phyloP scores from a whole-genome alignment of 2,888 invertebrate species.

The Conistra vaccinii region DNA sequence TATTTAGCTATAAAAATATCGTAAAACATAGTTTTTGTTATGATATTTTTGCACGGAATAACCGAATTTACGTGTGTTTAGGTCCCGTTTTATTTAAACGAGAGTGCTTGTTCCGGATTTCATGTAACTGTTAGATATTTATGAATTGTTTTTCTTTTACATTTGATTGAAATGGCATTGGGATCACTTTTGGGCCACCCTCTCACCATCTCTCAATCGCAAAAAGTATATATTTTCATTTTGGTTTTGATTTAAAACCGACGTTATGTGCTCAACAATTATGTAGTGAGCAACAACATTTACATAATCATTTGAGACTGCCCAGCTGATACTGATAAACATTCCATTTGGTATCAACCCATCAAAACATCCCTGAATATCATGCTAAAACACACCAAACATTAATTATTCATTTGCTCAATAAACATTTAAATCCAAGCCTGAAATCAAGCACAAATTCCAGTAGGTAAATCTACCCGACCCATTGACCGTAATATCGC shows the following conservation, averaged over 20 bases:
- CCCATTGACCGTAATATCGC: constrained; percentile 32
- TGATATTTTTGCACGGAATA: constrained; percentile 40
- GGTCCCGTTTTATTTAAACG: constrained; percentile 36
- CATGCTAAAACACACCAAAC: background rate
- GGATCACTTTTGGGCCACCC: too few relatives aligned
- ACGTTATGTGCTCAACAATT: background rate
- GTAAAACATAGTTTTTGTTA: constrained; percentile 51
- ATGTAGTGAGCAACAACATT: too few relatives aligned
- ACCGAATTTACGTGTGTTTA: constrained; percentile 36
- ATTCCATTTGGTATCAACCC: background rate
- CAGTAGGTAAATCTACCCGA: constrained; percentile 13
- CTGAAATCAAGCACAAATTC: background rate
- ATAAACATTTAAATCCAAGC: background rate
- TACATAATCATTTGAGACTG: background rate
- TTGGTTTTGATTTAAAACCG: background rate
- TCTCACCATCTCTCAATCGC: too few relatives aligned
- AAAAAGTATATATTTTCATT: too few relatives aligned
- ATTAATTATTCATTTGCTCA: background rate
- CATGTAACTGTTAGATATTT: background rate
- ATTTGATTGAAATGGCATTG: too few relatives aligned
- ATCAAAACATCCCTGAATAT: background rate
- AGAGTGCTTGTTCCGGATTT: background rate
- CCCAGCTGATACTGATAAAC: background rate
- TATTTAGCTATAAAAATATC: constrained; percentile 58
- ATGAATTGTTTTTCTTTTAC: background rate